Evolutionary conservation across 1,140 invertebrate genomes (phyloP), one percentile per base, ranked within the genome.

Genomic region (Penaeus vannamei): DNA sequence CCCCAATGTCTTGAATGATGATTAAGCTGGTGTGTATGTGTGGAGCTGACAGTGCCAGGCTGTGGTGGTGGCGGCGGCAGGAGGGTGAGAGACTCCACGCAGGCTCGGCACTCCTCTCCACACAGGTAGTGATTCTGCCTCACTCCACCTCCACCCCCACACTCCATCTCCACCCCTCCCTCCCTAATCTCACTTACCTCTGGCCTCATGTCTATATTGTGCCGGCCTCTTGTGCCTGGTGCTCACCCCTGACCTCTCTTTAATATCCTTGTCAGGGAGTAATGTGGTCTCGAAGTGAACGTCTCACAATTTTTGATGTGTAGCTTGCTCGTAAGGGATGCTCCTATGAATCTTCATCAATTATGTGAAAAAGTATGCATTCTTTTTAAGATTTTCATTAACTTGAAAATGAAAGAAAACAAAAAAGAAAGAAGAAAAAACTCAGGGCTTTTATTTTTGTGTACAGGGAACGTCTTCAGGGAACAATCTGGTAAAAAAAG

Each of bases 1-100:
- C 83, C 88, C 76, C 88, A 85, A 90, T 90, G 84, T 90, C 84
- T 82, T 90, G 88, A 90, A 90, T 85, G 88, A 86, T 90, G 88
- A 90, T 82, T 90, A 85, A 90, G 88, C 88, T 90, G 88, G 84
- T 89, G 87, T 85, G 77, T 85, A 80, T 90, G 88, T 86, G 88
- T 85, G 84, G 88, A 85, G 88, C 88, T 81, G 88, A 90, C 88
- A 90, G 84, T 87, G 85, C 85, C 85, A 79, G 64, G 87, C 87
- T 80, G 87, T 84, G 82, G 87, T 84, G 72, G 87, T 76, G 87
- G 82, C 69, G 87, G 69, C 81, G 64, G 81, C 81, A 83, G 80
- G 66, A 88, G 86, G 72, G 64, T 88, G 80, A 72, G 86, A 62
- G 86, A 76, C 64, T 84, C 80, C 62, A 84, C 80, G 80, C 86